Percentiles rank a stretch among this genome's conserved stretches.
These are phyloP conservation scores for Coptodon rendalli DNA, from an alignment of 2,113 vertebrate genomes.

Conservation along the genomic window DNA sequence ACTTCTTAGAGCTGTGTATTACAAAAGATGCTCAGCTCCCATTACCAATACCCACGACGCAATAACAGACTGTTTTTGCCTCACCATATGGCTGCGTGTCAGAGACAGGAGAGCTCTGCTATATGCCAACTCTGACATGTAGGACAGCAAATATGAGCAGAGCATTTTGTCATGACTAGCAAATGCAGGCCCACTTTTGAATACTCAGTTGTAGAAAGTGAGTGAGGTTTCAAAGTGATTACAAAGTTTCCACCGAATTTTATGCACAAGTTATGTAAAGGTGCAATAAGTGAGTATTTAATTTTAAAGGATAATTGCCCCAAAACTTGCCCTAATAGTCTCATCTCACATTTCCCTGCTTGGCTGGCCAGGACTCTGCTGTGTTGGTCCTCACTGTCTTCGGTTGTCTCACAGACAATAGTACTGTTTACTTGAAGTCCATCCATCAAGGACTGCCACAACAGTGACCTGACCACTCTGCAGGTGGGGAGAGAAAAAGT, in stretches of 20 bases:
- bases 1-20: neutral
- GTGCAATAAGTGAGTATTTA: neutral
- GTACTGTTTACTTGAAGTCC: neutral
- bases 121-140: slow-evolving; percentile 23
- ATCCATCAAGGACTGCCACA: neutral
- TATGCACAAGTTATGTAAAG: neutral
- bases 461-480: neutral
- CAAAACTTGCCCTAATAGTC: neutral
- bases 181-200: neutral
- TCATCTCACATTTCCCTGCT: neutral
- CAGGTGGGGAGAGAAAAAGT: neutral
- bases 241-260: neutral
- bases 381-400: neutral
- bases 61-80: slow-evolving; percentile 6
- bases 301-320: neutral
- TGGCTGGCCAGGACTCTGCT: neutral
- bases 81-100: slow-evolving; percentile 27
- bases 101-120: neutral
- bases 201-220: neutral
- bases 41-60: neutral
- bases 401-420: neutral
- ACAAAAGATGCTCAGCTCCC: neutral
- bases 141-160: slow-evolving; percentile 8
- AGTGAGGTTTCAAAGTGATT: neutral
- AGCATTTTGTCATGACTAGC: slow-evolving; percentile 9